Base-by-base conservation (phyloP, 2,888 invertebrate species). In the Calameuta pallipes region DNA sequence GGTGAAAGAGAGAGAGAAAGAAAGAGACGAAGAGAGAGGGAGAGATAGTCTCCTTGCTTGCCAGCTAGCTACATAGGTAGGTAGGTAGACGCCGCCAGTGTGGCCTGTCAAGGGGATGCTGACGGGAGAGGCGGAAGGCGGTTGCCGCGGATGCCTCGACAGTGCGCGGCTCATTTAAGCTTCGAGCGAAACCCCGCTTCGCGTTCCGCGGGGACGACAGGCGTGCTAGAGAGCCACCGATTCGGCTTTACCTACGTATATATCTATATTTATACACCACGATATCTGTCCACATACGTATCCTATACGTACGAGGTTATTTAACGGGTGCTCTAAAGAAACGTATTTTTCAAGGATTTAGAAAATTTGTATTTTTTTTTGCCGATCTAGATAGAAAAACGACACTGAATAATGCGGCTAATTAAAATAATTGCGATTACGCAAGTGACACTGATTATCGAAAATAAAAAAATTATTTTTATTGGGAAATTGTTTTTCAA, bases 141-240 rank as follows among this genome's bases (percentile, higher is more conserved):
- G 74, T 78, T 76, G 78, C 69, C 78, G 75, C 76, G 77, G 76
- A 81, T 81, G 78, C 81, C 80, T 75, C 78, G 76, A 80, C 78
- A 81, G 81, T 74, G 80, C 80, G 81, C 81, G 80, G 81, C 76
- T 81, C 81, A 80, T 81, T 81, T 81, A 80, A 81, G 81, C 81
- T 81, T 76, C 76, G 80, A 31, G 36, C 41, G 31, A 31, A 31
- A 30, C 30, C 75, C 56, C 75, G 33, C 36, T 36, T 74, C 36
- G 31, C 75, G 41, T 41, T 56, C 33, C 68, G 31, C 75, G 71
- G 71, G 71, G 71, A 71, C 71, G 71, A 71, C 71, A 71, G 71
- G 33, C 71, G 71, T 34, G 71, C 31, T 71, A 71, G 71, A 71
- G 71, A 71, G 33, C 13, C 71, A 71, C 33, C 31, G 71, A 31